phyloP scores from a whole-genome alignment of 2,888 invertebrate genomes.

The Nasonovia ribisnigri region DNA sequence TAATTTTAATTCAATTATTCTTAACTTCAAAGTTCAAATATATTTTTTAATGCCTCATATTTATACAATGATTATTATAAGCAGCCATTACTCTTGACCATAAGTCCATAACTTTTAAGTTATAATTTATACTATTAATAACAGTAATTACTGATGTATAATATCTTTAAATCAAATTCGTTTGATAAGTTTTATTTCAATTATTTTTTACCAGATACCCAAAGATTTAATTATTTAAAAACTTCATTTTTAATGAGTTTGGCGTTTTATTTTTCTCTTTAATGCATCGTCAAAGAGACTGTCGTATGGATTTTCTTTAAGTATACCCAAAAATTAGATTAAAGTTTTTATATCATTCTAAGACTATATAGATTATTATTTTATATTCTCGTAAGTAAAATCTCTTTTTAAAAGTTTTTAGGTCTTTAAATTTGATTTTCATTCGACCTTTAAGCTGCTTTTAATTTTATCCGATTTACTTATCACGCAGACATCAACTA shows the following conservation, averaged over 20 bases:
- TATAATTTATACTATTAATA: neutral
- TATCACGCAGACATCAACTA: conserved; percentile 2
- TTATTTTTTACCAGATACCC: conserved; percentile 19
- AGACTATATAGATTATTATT: neutral
- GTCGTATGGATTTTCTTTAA: neutral
- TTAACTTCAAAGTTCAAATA: neutral
- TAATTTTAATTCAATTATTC: neutral
- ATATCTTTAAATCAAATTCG: neutral
- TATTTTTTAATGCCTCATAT: neutral
- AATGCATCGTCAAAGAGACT: conserved; percentile 7
- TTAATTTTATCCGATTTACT: conserved; percentile 17
- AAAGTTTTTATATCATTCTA: conserved; percentile 3
- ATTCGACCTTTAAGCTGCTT: neutral
- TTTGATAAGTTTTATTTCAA: neutral
- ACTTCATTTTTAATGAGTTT: conserved; percentile 36
- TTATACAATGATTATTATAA: neutral
- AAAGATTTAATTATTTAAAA: conserved; percentile 27
- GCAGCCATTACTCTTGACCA: neutral
- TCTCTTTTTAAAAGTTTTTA: conserved; percentile 1
- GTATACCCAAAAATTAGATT: neutral
- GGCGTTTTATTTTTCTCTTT: neutral
- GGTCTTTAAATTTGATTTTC: conserved; percentile 6
- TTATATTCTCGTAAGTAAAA: neutral
- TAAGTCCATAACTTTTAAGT: no score
- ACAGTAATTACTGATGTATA: neutral